Conservation (phyloP, 2,113 vertebrate genomes). For the Leucoraja erinaceus region DNA sequence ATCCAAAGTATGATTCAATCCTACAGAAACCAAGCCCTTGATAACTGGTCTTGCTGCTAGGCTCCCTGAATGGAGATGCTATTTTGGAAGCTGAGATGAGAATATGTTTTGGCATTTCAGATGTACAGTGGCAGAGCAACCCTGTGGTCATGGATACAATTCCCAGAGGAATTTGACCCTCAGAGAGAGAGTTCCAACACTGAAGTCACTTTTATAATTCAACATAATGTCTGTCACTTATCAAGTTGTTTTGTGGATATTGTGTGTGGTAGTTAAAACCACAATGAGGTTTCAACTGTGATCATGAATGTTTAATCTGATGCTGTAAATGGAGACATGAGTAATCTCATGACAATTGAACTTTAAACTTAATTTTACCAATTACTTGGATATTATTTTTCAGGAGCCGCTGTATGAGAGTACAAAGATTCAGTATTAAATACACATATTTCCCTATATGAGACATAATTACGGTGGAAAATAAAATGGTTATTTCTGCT, state of each 20-base stretch:
- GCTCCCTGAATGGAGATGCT: background rate
- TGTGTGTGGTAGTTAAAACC: background rate
- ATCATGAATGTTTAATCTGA: background rate
- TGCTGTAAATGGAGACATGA: background rate
- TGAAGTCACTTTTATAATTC: conserved; percentile 3
- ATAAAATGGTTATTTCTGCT: background rate
- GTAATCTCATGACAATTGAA: background rate
- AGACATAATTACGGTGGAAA: background rate
- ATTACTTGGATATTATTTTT: background rate
- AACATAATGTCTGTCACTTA: background rate
- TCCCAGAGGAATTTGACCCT: background rate
- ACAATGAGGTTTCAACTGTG: background rate
- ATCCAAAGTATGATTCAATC: background rate
- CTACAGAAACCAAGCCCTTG: background rate
- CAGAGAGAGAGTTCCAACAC: background rate
- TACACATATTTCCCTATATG: background rate
- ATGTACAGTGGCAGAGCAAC: background rate
- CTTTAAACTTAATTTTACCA: background rate
- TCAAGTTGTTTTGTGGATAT: background rate
- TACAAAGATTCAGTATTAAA: background rate
- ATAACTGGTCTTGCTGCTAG: background rate
- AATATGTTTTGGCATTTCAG: conserved; percentile 29
- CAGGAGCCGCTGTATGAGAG: background rate
- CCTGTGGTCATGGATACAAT: background rate
- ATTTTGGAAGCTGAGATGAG: conserved; percentile 14